Percentiles rank a stretch among this genome's conserved stretches.
Conservation (phyloP, 2,888 invertebrate species). For the Hypselothyrea guttata region DNA sequence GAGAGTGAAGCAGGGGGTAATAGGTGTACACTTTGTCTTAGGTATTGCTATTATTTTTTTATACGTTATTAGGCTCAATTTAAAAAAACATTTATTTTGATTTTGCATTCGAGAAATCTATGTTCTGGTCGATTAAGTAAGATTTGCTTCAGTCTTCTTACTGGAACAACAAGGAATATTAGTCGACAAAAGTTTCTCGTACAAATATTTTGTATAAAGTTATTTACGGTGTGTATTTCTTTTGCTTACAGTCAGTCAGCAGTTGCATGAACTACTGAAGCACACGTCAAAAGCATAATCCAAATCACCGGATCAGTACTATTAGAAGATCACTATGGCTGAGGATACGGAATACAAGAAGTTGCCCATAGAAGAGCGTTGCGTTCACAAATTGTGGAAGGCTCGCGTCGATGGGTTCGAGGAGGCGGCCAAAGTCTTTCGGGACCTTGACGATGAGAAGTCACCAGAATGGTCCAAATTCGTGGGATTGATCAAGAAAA, state of each 20-base stretch:
- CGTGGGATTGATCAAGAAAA: conserved; percentile 94
- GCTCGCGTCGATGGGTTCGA: conserved; percentile 97
- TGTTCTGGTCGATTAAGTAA: conserved; percentile 52
- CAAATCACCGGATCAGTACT: no score
- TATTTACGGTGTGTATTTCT: conserved; percentile 3
- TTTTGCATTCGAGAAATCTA: conserved; percentile 19
- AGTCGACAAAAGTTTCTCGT: conserved; percentile 4
- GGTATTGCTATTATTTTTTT: conserved; percentile 33
- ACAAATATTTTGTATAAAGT: conserved; percentile 14
- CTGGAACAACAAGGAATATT: conserved; percentile 8
- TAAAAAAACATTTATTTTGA: conserved; percentile 55
- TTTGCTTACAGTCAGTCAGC: conserved; percentile 33
- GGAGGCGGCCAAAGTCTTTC: conserved; percentile 94
- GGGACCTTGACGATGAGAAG: conserved; percentile 94
- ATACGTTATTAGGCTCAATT: conserved; percentile 66
- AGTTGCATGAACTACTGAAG: conserved; percentile 20
- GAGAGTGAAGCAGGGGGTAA: conserved; percentile 1
- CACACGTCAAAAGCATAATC: conserved; percentile 9
- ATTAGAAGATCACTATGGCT: conserved; percentile 85
- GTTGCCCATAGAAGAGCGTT: conserved; percentile 93
- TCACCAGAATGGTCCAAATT: conserved; percentile 97
- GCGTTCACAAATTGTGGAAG: conserved; percentile 97
- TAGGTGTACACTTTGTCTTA: conserved; percentile 31
- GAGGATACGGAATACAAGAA: conserved; percentile 94
- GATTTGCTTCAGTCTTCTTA: conserved; percentile 20